phyloP scores from a whole-genome alignment of 2,888 invertebrate species.

The Psylliodes chrysocephalus region DNA sequence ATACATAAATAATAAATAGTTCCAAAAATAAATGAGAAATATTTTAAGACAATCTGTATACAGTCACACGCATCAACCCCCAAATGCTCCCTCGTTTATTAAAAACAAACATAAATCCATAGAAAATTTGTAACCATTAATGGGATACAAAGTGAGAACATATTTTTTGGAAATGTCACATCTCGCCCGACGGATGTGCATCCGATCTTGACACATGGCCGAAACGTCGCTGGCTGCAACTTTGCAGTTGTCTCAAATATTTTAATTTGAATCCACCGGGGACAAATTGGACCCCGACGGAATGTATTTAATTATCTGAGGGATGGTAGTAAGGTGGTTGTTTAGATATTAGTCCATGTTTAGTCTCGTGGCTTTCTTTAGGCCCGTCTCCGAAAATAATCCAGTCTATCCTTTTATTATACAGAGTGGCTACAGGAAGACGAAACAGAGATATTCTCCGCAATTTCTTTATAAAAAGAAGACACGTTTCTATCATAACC shows the following conservation, averaged over 20 bases:
- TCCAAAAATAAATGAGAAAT: too few relatives aligned
- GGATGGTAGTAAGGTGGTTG: not conserved
- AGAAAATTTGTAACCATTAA: constrained; percentile 59
- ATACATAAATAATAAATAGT: too few relatives aligned
- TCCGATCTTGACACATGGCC: constrained; percentile 55
- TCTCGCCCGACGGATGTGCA: constrained; percentile 53
- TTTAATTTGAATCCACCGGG: constrained; percentile 54
- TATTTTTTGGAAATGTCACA: constrained; percentile 56
- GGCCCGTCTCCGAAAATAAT: too few relatives aligned
- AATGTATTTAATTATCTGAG: constrained; percentile 1
- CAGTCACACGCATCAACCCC: constrained; percentile 28
- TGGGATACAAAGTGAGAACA: constrained; percentile 63
- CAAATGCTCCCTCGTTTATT: constrained; percentile 43
- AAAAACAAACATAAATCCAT: constrained; percentile 57
- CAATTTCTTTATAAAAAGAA: too few relatives aligned
- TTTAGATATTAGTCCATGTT: too few relatives aligned
- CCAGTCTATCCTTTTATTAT: too few relatives aligned
- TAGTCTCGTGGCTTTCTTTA: too few relatives aligned
- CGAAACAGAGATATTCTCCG: too few relatives aligned
- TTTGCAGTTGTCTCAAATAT: constrained; percentile 59
- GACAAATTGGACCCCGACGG: constrained; percentile 48
- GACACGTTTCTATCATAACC: too few relatives aligned
- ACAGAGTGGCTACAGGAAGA: too few relatives aligned
- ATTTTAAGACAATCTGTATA: constrained; percentile 10
- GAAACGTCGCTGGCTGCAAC: too few relatives aligned